phyloP scores from a whole-genome alignment of 2,797 vertebrate genomes.

The Pogoniulus pusillus region DNA sequence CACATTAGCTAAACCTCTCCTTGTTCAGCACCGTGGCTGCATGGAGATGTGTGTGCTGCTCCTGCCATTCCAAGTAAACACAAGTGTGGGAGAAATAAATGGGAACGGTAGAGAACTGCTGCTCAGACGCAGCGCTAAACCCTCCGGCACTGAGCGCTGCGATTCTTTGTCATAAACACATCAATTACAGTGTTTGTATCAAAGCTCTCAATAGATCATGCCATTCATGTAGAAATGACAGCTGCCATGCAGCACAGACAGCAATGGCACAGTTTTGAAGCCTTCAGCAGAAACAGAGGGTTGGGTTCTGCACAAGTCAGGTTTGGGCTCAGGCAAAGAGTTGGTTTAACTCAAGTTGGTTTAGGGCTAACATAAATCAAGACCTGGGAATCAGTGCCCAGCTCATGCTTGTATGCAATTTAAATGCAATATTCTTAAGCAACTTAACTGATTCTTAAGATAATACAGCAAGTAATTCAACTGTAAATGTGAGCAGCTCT shows the following conservation, averaged over 20 bases:
- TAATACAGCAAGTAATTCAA: neutral
- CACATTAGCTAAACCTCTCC: neutral
- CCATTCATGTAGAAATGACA: constrained; percentile 26
- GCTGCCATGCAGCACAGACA: neutral
- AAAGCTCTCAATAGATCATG: neutral
- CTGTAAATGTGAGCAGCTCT: neutral
- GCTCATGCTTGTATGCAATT: neutral
- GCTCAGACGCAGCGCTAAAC: neutral
- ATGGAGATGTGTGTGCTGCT: neutral
- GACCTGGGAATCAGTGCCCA: neutral
- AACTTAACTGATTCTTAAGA: constrained; percentile 5
- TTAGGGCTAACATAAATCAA: neutral
- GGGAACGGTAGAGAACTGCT: neutral
- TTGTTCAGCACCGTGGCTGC: neutral
- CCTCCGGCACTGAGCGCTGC: neutral
- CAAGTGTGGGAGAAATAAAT: constrained; percentile 6
- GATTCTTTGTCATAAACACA: constrained; percentile 28
- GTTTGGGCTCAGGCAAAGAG: neutral
- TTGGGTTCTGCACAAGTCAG: neutral
- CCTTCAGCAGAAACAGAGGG: neutral
- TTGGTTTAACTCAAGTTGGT: neutral
- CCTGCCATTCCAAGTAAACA: constrained; percentile 9
- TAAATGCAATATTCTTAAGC: neutral
- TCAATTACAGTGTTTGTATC: constrained; percentile 1
- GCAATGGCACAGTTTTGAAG: neutral